Base-by-base conservation (phyloP, 2,797 vertebrate species). In the Hoplostethus atlanticus region DNA sequence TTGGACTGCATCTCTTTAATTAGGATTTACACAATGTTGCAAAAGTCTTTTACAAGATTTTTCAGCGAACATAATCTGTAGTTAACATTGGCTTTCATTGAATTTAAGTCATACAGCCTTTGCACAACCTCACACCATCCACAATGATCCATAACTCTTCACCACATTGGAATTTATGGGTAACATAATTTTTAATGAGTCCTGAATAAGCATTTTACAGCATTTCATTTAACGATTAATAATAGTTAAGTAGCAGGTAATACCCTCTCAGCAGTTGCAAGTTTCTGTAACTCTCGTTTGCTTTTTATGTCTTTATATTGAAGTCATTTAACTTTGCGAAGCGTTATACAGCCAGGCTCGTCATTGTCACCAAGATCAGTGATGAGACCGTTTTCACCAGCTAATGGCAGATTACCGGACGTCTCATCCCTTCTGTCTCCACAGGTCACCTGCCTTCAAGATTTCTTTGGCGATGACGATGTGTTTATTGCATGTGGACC, bases 401-500 rank as follows among this genome's bases (percentile, higher is more conserved):
- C 10, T 7, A 21, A 54, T n/a, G 28, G 6, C 1, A 50, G 31
- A 6, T 36, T 70, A 1, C 1, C 12, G 11, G 15, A 5, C 16
- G 10, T 50, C 47, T 76, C 4, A 38, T 17, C 8, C 17, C 2
- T 67, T 38, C 25, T 48, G 5, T 85, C 80, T 85, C 73, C 46
- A 17, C 70, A 99, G 98, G 97, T 99, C 69, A 97, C 97, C 83
- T 98, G 98, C 88, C 97, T 99, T 47, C 98, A 99, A 34, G 98
- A 99, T 91, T 99, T 99, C 94, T 99, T 99, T 73, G 97, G 97
- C 0, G 98, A 99, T 0, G 97, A 99, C 1, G 98, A 99, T 6
- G 98, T 99, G 71, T 99, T 99, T 84, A 98, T 99, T 58, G 98
- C 98, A 50, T 99, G 98, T 54, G 98, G 98, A 64, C 98, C 98